phyloP scores from a whole-genome alignment of 2,888 invertebrate species.

The Leptinotarsa juncta region DNA sequence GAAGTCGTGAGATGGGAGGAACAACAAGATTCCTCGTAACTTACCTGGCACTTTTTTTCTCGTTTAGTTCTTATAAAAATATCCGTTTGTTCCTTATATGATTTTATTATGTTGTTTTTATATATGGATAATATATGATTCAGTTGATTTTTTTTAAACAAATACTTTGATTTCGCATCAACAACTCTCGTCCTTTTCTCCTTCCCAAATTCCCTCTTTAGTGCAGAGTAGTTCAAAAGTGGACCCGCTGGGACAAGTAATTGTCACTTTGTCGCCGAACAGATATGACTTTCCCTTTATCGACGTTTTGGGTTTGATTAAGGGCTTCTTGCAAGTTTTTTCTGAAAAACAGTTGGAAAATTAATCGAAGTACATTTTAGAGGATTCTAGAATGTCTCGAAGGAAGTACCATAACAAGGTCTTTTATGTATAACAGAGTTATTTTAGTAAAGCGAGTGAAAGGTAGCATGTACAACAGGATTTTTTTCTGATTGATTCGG shows the following conservation, averaged over 20 bases:
- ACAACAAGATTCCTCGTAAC: not conserved
- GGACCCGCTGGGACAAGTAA: conserved; percentile 61
- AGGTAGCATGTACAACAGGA: no score
- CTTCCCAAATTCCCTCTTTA: conserved; percentile 59
- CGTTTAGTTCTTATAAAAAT: no score
- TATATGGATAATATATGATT: not conserved
- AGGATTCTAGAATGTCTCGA: not conserved
- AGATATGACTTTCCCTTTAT: conserved; percentile 67
- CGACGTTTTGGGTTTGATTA: conserved; percentile 60
- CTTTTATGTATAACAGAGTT: no score
- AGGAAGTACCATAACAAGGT: not conserved
- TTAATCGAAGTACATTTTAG: conserved; percentile 16
- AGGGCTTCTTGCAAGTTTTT: conserved; percentile 69
- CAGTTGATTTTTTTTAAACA: conserved; percentile 37
- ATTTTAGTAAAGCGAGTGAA: no score
- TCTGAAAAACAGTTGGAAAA: conserved; percentile 55
- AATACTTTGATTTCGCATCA: conserved; percentile 9
- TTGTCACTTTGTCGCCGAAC: conserved; percentile 65
- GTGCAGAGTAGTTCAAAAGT: conserved; percentile 56
- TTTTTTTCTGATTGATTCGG: no score
- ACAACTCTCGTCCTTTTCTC: conserved; percentile 45
- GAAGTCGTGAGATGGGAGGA: conserved; percentile 66
- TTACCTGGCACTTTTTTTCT: no score
- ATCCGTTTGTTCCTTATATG: not conserved
- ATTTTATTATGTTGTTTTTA: not conserved